phyloP scores from a whole-genome alignment of 2,797 vertebrate genomes.

The Sebastes ruberrimus region DNA sequence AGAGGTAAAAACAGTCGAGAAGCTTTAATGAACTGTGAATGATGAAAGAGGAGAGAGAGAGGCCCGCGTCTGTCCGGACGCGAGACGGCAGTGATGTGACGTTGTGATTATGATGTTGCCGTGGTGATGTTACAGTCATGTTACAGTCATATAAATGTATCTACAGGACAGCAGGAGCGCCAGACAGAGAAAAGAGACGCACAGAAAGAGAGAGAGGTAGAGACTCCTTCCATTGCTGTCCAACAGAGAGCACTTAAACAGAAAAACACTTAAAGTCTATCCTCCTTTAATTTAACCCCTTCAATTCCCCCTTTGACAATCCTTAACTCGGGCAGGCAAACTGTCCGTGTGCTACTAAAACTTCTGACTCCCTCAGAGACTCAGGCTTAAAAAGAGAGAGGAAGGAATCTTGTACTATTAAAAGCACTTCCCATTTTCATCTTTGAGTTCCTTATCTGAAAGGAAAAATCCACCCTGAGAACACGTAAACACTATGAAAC shows the following conservation, averaged over 20 bases:
- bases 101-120: conserved; percentile 77
- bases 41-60: conserved; percentile 57
- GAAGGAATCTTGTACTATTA: conserved; percentile 47
- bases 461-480: conserved; percentile 55
- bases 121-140: conserved; percentile 77
- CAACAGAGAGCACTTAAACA: conserved; percentile 87
- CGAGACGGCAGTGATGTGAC: conserved; percentile 57
- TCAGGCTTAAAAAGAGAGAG: conserved; percentile 71
- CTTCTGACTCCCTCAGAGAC: conserved; percentile 64
- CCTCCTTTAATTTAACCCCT: conserved; percentile 67
- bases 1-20: conserved; percentile 72
- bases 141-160: conserved; percentile 77
- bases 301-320: conserved; percentile 88
- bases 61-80: not conserved
- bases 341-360: conserved; percentile 43
- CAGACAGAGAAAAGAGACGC: conserved; percentile 50
- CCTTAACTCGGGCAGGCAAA: conserved; percentile 81
- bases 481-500: conserved; percentile 37
- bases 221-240: conserved; percentile 69
- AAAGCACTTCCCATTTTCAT: conserved; percentile 56
- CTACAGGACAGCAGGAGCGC: conserved; percentile 75
- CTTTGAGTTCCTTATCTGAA: conserved; percentile 39
- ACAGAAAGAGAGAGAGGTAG: conserved; percentile 43
- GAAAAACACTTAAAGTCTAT: conserved; percentile 44
- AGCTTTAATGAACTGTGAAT: conserved; percentile 89